Base-by-base conservation (phyloP, 2,888 invertebrate species). In the Eubasilissa splendida region DNA sequence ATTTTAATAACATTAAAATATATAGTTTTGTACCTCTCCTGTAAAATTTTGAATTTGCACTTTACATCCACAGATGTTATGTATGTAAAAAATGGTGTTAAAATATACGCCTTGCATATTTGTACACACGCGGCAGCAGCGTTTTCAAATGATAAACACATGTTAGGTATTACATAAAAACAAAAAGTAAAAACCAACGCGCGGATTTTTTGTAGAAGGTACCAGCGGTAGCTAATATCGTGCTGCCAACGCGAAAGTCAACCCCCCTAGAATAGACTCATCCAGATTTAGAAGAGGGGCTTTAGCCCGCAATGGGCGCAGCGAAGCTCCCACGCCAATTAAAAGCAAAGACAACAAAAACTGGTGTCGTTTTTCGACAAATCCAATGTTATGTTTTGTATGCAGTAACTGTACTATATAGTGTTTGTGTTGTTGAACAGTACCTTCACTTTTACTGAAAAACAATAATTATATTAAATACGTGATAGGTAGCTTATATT, bases 341-440 rank as follows among this genome's bases (percentile, higher is more conserved):
- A 73, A 73, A 58, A 73, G 12, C 73, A 73, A n/a, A 73, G 58
- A 58, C 58, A 56, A 73, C 73, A 73, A 73, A 73, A 73, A 73
- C 33, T n/a, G 71, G 54, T 8, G 53, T 14, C 22, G 22, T 54
- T 63, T 63, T 71, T 71, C 12, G n/a, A n/a, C 22, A 8, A 2
- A 12, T 42, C 66, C 66, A 52, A 63, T 22, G 33, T 63, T 63
- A 33, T 63, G 63, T 22, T 33, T 11, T 33, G 11, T 11, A 31
- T 33, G 31, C 63, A 63, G 22, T 42, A 42, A 7, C 11, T 14
- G 22, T 63, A 33, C 5, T 63, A 7, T 31, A n/a, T 11, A 63
- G 9, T 14, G n/a, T 59, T 60, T 60, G 10, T 9, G 11, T 8
- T 22, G 31, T 22, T 60, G 14, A 60, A 22, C 31, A 31, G 2